Evolutionary conservation across 2,113 vertebrate species (phyloP).

Genomic region (Pandion haliaetus): DNA sequence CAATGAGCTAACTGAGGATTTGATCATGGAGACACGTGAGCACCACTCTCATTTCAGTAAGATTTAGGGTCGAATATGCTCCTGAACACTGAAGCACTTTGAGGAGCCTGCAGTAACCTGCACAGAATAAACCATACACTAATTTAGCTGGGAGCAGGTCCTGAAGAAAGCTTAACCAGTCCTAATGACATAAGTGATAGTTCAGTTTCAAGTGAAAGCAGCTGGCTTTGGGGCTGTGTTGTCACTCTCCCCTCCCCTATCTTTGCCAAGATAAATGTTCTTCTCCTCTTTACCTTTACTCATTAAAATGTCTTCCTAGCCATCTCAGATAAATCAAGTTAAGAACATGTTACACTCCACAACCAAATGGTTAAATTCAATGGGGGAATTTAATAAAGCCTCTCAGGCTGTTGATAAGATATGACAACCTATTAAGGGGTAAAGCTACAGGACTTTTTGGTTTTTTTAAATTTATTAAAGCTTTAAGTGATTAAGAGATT

Average conservation of each 20-base stretch:
- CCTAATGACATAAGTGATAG: background rate
- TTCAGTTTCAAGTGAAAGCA: constrained; percentile 17
- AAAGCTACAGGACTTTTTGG: background rate
- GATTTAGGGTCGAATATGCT: background rate
- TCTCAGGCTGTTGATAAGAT: background rate
- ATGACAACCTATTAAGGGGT: background rate
- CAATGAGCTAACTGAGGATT: background rate
- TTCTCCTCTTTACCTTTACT: background rate
- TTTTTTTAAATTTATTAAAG: background rate
- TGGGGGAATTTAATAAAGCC: background rate
- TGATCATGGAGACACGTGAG: background rate
- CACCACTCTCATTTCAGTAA: background rate
- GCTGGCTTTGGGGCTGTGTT: background rate
- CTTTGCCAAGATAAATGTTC: constrained; percentile 35
- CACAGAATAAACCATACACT: background rate
- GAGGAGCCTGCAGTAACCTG: background rate
- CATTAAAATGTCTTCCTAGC: background rate
- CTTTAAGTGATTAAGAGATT: background rate
- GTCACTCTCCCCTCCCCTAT: background rate
- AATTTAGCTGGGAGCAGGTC: background rate
- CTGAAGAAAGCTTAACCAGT: background rate
- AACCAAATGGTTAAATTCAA: background rate
- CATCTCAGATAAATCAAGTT: background rate
- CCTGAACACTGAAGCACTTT: background rate
- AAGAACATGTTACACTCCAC: background rate